A percentile compares a stretch with the other conserved stretches of the same genome.
These are phyloP conservation scores for Lepidothrix coronata DNA, from an alignment of 2,113 vertebrate genomes.

Conservation along the genomic window DNA sequence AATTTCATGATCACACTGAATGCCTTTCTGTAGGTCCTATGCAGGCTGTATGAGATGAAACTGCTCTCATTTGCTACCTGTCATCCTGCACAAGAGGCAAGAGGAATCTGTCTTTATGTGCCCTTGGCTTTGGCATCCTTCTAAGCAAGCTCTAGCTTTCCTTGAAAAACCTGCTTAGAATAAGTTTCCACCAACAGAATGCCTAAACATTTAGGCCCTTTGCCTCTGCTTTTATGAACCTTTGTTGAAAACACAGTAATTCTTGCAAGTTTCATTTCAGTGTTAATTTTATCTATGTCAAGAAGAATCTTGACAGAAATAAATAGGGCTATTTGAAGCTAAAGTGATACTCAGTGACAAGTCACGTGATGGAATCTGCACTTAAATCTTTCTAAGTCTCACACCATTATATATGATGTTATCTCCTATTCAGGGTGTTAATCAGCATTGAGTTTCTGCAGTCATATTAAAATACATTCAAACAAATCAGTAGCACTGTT, in stretches of 20 bases:
- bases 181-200: neutral
- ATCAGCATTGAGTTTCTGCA: neutral
- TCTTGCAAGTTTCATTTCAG: neutral
- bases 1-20: neutral
- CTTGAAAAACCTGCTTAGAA: neutral
- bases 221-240: neutral
- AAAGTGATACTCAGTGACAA: neutral
- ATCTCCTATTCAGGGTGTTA: neutral
- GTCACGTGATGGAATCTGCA: neutral
- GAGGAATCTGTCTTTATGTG: neutral
- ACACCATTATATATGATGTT: neutral
- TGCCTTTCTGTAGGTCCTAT: rapidly evolving
- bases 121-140: neutral
- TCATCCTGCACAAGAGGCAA: neutral
- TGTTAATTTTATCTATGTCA: neutral
- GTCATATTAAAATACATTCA: slow-evolving; percentile 3
- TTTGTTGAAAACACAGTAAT: neutral
- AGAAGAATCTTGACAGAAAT: neutral
- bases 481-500: slow-evolving; percentile 5
- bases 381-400: neutral
- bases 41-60: neutral
- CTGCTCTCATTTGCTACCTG: neutral
- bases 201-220: neutral
- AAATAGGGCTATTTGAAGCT: neutral
- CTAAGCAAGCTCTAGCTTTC: neutral